Base-by-base conservation (phyloP, 2,113 vertebrate genomes). In the Pseudopodoces humilis region DNA sequence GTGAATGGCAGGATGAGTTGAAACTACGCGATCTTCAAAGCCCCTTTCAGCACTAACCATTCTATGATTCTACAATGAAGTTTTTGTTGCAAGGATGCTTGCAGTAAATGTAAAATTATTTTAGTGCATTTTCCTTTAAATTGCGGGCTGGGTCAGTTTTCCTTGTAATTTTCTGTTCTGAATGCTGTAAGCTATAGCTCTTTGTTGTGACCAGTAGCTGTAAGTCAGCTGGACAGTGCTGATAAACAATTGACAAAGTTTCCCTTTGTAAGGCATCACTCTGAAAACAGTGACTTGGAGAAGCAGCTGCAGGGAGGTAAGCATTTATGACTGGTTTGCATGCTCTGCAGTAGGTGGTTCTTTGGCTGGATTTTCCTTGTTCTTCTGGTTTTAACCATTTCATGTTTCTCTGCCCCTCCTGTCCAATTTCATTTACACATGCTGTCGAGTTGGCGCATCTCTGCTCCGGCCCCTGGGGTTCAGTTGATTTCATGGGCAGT, bases 221-320 rank as follows among this genome's bases (percentile, higher is more conserved):
- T 59, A 70, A 71, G 78, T 96, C 96, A 96, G 82, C 87, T 90
- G 85, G 56, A 85, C 43, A 49, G 41, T 22, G 46, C 68, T 91
- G 68, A 50, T 70, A 77, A 95, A 95, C 94, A 96, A 90, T 83
- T 74, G 82, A 92, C 94, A 96, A 76, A 79, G 88, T 90, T 93
- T 77, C 55, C 77, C 82, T 96, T 96, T 95, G 88, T 96, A 43
- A 89, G 65, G 59, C 43, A 39, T 90, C 31, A 23, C n/a, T 30
- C 33, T 49, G 70, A 80, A 85, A 82, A n/a, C 44, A 47, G 30
- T 56, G 53, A 16, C 28, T 46, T 71, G 55, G 27, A 77, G 46
- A 76, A 87, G 50, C 62, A 75, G 53, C 78, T 87, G 24, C 67
- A 50, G 50, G 21, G 50, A 27, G 12, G 46, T 56, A 41, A 69